Conservation (phyloP, 1,140 invertebrate genomes). For the Psix sp. region DNA sequence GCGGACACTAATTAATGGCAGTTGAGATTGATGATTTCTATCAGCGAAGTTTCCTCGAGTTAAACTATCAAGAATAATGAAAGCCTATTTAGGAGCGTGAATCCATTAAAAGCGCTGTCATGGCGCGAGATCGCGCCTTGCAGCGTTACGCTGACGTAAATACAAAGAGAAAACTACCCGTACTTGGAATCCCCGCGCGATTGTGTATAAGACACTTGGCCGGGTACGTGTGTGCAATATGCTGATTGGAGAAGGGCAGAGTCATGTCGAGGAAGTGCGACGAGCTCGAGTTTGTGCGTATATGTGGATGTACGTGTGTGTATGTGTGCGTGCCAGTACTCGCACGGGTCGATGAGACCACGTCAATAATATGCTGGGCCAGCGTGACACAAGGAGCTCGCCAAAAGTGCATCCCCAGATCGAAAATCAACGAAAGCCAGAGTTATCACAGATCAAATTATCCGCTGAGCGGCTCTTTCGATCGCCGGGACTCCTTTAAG, state of each 20-base stretch:
- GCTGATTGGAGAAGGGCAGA: constrained; percentile 7
- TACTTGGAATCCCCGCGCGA: constrained; percentile 26
- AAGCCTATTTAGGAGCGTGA: constrained; percentile 41
- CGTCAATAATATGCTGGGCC: constrained; percentile 53
- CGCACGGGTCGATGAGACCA: constrained; percentile 42
- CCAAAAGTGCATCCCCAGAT: constrained; percentile 30
- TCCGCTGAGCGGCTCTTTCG: no score
- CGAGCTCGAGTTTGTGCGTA: constrained; percentile 21
- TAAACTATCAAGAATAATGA: constrained; percentile 50
- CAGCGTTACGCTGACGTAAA: constrained; percentile 48
- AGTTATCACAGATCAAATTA: no score
- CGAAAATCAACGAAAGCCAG: constrained; percentile 19
- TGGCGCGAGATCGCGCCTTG: constrained; percentile 43
- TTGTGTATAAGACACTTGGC: constrained; percentile 38
- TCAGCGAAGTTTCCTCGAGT: constrained; percentile 28
- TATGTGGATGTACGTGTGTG: constrained; percentile 13
- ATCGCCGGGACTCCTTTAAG: no score
- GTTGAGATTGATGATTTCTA: constrained; percentile 33
- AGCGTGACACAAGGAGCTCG: constrained; percentile 29
- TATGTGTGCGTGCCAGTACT: constrained; percentile 29
- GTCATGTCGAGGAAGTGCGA: constrained; percentile 35
- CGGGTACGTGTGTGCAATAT: constrained; percentile 43
- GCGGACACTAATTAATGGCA: constrained; percentile 29
- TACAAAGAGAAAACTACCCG: constrained; percentile 49
- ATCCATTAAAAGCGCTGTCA: constrained; percentile 55